Base-by-base conservation (phyloP, 2,888 invertebrate species). In the Leptinotarsa rubiginosa region DNA sequence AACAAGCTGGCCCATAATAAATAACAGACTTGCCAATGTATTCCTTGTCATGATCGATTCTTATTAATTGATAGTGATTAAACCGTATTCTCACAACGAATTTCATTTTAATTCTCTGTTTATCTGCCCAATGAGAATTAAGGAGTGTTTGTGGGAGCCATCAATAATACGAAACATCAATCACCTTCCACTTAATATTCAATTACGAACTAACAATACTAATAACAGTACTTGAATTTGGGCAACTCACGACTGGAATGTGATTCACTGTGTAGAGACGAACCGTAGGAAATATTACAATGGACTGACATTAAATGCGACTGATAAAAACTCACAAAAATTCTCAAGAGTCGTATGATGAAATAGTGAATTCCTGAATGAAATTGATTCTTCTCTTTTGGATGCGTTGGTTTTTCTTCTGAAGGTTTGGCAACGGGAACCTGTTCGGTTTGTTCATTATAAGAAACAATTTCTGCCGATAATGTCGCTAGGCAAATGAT, bases 71-170 rank as follows among this genome's bases (percentile, higher is more conserved):
- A 72, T 54, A 18, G 54, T 59, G 56, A 66, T 66, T 65, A 59
- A 72, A 72, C 72, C 47, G 72, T 66, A 66, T 41, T 22, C 22
- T 54, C 20, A 59, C 56, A 66, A 72, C 49, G 67, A 67, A 66
- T 75, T 76, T 72, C 66, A 67, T 73, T 74, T 72, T 67, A 72
- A 72, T 69, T 69, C 47, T 56, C 52, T 69, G 69, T 69, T 69
- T 69, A 56, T 69, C 69, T 59, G 59, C 69, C 20, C 69, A 18
- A 68, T 68, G 69, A 59, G 69, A 75, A 72, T 69, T 22, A 49
- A 69, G 75, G 75, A 69, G 75, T 75, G 75, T 75, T 50, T 75
- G 75, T 75, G 75, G 75, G 75, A 75, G 75, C 75, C 71, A 75
- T 75, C 75, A 75, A 75, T 75, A 72, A 72, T 65, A 75, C 56